Percentiles rank a stretch among this genome's conserved stretches.
phyloP scores from a whole-genome alignment of 92 coral and sea anemone species.

The Palythoa grandis region DNA sequence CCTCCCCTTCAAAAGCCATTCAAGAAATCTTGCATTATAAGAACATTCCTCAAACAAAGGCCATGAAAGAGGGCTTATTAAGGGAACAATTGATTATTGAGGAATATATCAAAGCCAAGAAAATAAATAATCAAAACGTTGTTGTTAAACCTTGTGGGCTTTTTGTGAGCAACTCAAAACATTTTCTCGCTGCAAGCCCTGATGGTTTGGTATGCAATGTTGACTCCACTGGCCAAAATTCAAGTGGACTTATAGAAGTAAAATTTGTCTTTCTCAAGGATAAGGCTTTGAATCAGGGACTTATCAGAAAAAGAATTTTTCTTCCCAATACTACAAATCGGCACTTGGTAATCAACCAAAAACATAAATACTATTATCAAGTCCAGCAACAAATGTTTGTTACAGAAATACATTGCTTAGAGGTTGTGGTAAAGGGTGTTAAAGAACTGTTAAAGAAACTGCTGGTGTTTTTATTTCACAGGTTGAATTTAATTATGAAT shows the following conservation, averaged over 20 bases:
- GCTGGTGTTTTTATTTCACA: constrained; percentile 31
- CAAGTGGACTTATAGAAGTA: constrained; percentile 43
- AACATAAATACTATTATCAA: constrained; percentile 54
- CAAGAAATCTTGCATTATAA: constrained; percentile 48
- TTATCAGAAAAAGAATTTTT: constrained; percentile 43
- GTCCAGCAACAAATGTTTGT: constrained; percentile 58
- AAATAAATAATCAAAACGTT: constrained; percentile 5
- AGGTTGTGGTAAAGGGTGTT: constrained; percentile 44
- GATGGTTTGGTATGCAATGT: constrained; percentile 56
- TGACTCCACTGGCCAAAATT: constrained; percentile 27
- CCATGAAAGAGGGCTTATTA: constrained; percentile 52
- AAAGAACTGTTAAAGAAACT: constrained; percentile 25
- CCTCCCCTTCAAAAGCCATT: constrained; percentile 66
- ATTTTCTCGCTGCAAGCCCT: constrained; percentile 62
- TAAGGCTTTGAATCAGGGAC: constrained; percentile 44
- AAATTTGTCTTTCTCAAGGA: constrained; percentile 35
- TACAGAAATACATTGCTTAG: constrained; percentile 40
- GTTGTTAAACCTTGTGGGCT: constrained; percentile 54
- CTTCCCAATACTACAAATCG: constrained; percentile 27
- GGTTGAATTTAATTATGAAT: constrained; percentile 29
- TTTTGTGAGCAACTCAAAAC: constrained; percentile 55
- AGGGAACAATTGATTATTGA: constrained; percentile 22
- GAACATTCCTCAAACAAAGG: constrained; percentile 37
- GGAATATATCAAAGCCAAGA: constrained; percentile 38
- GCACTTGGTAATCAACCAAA: constrained; percentile 31